These are phyloP conservation scores for Xestoiulus laeticollis DNA, from an alignment of 2,888 invertebrate species.

Conservation along the genomic window DNA sequence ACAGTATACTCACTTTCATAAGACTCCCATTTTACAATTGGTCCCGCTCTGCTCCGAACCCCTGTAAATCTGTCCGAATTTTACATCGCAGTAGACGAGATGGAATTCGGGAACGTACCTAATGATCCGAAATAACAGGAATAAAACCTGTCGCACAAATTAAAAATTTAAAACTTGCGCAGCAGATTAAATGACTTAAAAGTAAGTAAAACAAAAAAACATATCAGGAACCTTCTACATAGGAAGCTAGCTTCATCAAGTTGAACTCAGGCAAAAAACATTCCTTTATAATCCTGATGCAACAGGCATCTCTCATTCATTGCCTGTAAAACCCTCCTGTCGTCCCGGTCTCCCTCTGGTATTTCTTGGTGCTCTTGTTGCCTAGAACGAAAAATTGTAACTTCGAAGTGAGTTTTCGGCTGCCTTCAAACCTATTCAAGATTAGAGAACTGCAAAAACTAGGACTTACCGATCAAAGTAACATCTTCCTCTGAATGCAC, in stretches of 20 bases:
- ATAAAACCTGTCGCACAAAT: not conserved
- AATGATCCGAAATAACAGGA: not conserved
- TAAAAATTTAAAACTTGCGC: not conserved
- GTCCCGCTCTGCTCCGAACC: no score
- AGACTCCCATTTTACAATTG: no score
- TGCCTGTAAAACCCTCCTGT: not conserved
- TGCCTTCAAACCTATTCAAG: no score
- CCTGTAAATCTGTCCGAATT: not conserved
- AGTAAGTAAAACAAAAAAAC: not conserved
- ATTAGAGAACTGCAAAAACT: not conserved
- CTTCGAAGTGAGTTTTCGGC: no score
- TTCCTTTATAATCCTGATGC: conserved; percentile 24
- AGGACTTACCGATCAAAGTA: conserved; percentile 55
- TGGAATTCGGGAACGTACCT: not conserved
- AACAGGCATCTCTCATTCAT: conserved; percentile 47
- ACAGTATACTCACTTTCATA: no score
- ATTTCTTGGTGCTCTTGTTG: not conserved
- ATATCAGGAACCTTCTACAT: not conserved
- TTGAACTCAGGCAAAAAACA: conserved; percentile 51
- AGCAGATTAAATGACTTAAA: no score
- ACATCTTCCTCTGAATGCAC: conserved; percentile 59
- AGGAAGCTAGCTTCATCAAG: not conserved
- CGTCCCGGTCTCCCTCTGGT: not conserved
- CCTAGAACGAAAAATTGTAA: not conserved
- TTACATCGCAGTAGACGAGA: not conserved